Conservation (phyloP, 37 sponge, comb jelly and placozoan genomes). For the Cladorhizidae sp. region DNA sequence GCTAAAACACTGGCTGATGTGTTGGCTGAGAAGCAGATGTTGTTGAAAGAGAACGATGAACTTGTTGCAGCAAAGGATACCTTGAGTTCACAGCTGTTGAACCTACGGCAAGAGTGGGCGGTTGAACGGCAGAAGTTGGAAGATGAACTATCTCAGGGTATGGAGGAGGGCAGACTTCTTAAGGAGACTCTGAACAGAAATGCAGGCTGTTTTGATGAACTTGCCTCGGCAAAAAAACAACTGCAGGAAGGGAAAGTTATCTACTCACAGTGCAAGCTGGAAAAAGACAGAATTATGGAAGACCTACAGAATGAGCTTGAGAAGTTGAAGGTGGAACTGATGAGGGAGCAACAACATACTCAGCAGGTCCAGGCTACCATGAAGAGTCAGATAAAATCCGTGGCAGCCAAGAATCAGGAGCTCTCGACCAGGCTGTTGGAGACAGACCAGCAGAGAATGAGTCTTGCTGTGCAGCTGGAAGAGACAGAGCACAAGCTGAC, state of each 20-base stretch:
- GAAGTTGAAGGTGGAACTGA: background rate
- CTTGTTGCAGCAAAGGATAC: background rate
- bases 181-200: slow-evolving; percentile 1
- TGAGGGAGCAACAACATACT: background rate
- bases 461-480: background rate
- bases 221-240: background rate
- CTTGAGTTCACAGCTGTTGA: background rate
- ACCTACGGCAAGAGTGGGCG: background rate
- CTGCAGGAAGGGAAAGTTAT: background rate
- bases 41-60: background rate
- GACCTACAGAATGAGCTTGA: background rate
- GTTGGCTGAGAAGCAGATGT: background rate
- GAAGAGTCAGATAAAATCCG: background rate
- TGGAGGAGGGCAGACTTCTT: background rate
- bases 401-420: background rate
- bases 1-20: background rate
- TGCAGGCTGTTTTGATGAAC: background rate
- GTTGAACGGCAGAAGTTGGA: background rate
- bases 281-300: background rate
- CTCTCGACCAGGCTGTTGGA: background rate
- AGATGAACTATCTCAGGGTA: background rate
- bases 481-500: background rate
- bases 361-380: background rate
- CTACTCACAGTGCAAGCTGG: background rate
- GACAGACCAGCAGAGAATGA: background rate